These are phyloP conservation scores for Mesocricetus auratus DNA, from an alignment of 2,113 vertebrate genomes.

Conservation along the genomic window DNA sequence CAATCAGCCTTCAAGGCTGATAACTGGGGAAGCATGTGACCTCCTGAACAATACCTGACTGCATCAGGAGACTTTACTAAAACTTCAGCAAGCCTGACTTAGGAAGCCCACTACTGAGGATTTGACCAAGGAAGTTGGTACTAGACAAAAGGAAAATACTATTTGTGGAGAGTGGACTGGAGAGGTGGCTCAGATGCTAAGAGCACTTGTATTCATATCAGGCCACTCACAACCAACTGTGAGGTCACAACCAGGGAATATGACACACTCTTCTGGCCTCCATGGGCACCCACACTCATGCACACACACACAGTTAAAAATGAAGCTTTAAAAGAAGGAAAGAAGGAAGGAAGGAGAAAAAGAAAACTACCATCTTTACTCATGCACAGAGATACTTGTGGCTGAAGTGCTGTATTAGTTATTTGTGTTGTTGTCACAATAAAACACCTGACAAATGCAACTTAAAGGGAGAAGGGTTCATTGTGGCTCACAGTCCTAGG, in stretches of 20 bases:
- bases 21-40: not conserved
- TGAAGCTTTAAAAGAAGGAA: not conserved
- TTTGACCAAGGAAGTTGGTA: not conserved
- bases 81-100: not conserved
- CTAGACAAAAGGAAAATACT: not conserved
- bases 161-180: not conserved
- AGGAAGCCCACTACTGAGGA: not conserved
- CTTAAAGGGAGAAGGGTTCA: not conserved
- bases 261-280: not conserved
- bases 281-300: not conserved
- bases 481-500: not conserved
- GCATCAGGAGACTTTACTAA: not conserved
- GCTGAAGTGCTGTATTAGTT: not conserved
- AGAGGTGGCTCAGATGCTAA: not conserved
- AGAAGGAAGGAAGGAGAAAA: not conserved
- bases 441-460: not conserved
- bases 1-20: accelerated
- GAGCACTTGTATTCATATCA: not conserved
- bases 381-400: not conserved
- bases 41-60: not conserved
- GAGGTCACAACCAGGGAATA: not conserved
- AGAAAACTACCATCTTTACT: not conserved
- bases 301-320: not conserved
- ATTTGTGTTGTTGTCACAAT: too few relatives aligned
- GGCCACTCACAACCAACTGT: not conserved